Evolutionary conservation across 1,140 invertebrate genomes (phyloP).

Genomic region (Aporrectodea caliginosa): DNA sequence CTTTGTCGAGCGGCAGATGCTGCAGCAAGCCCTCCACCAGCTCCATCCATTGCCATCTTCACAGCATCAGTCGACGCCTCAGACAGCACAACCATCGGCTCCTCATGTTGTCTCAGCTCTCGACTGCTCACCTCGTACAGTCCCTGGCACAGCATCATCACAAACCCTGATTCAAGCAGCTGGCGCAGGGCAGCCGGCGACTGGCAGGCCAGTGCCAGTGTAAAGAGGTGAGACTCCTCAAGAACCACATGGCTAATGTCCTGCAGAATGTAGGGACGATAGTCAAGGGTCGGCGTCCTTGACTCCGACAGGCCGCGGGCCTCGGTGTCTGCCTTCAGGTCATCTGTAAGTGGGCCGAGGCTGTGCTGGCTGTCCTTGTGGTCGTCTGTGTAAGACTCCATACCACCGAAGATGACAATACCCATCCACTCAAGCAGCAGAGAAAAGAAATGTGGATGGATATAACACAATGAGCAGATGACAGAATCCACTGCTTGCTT

Average conservation of each 20-base stretch:
- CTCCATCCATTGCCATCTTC: constrained; percentile 26
- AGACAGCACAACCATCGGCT: constrained; percentile 34
- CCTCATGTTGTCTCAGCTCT: constrained; percentile 41
- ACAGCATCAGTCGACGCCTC: constrained; percentile 40
- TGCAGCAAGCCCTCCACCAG: neutral
- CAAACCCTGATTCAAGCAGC: constrained; percentile 72
- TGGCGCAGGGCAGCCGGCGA: constrained; percentile 70
- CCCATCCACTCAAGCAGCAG: constrained; percentile 70
- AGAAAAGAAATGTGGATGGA: constrained; percentile 71
- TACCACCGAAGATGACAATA: constrained; percentile 58
- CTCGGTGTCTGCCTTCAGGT: constrained; percentile 28
- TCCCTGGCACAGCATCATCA: constrained; percentile 62
- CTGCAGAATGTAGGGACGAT: constrained; percentile 35
- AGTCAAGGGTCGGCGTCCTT: neutral
- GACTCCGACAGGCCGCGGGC: constrained; percentile 24
- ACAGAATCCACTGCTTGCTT: constrained; percentile 76
- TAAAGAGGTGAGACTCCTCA: constrained; percentile 65
- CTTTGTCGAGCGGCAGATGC: neutral
- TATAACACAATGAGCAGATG: constrained; percentile 78
- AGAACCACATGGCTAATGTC: constrained; percentile 45
- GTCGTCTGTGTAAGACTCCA: constrained; percentile 63
- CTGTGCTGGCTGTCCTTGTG: constrained; percentile 62
- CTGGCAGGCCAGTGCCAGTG: constrained; percentile 70
- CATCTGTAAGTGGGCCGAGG: constrained; percentile 24
- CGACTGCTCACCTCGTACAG: constrained; percentile 51